These are phyloP conservation scores for Dipodomys stephensi DNA, from an alignment of 2,113 vertebrate genomes.

Conservation along the genomic window DNA sequence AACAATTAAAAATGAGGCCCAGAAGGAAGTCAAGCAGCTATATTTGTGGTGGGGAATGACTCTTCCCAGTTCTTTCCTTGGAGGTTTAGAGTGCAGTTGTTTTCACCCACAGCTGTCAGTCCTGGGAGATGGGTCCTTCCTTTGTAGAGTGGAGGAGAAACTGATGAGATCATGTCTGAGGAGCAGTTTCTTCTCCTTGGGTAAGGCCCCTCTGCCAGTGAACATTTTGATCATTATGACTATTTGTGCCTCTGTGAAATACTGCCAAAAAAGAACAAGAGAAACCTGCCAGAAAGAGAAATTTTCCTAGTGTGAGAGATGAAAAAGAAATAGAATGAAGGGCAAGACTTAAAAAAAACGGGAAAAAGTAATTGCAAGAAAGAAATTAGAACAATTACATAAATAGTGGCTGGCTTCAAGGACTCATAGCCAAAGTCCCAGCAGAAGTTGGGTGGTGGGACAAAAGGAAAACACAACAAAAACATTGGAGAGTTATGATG, in stretches of 20 bases:
- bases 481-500: slow-evolving; percentile 62
- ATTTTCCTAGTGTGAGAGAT: slow-evolving; percentile 76
- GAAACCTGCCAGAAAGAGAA: slow-evolving; percentile 80
- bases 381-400: slow-evolving; percentile 84
- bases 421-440: slow-evolving; percentile 75
- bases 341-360: slow-evolving; percentile 4
- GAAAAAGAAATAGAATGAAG: slow-evolving; percentile 81
- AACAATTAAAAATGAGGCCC: background rate
- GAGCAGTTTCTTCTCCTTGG: slow-evolving; percentile 16
- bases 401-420: slow-evolving; percentile 77
- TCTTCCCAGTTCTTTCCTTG: background rate
- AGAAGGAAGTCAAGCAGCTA: background rate
- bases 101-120: background rate
- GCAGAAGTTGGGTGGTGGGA: background rate
- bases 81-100: background rate
- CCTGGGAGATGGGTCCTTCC: background rate
- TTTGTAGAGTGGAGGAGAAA: background rate
- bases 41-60: background rate
- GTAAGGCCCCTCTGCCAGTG: slow-evolving; percentile 20
- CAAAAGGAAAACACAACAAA: slow-evolving; percentile 70
- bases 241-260: slow-evolving; percentile 71
- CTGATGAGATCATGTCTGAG: slow-evolving; percentile 44
- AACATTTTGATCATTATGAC: slow-evolving; percentile 61
- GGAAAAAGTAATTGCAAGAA: slow-evolving; percentile 65
- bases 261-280: slow-evolving; percentile 71